Conservation (phyloP, 2,113 vertebrate species). For the Sisor rabdophorus region DNA sequence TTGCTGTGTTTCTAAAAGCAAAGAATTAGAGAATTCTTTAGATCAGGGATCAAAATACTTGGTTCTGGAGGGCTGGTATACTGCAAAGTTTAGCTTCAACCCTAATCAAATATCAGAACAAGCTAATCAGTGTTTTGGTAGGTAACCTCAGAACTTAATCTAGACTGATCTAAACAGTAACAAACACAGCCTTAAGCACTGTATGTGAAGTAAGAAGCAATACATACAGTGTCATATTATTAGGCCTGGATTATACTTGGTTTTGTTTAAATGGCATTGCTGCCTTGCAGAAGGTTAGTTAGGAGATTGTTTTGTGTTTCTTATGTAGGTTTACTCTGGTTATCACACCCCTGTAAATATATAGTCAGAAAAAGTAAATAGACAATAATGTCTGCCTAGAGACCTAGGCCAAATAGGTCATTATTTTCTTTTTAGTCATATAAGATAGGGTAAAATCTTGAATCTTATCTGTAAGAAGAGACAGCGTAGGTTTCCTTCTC, state of each 20-base stretch:
- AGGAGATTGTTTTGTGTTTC: neutral
- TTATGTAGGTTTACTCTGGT: neutral
- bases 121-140: no score
- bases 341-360: no score
- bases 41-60: no score
- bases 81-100: no score
- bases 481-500: neutral
- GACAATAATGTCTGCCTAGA: neutral
- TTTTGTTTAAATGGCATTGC: neutral
- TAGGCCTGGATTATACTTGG: neutral
- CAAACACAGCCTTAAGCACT: no score
- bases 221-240: neutral
- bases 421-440: neutral
- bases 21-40: neutral
- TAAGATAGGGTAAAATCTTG: neutral
- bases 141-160: no score
- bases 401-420: neutral
- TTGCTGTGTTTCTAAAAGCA: neutral
- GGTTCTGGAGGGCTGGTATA: no score
- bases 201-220: neutral
- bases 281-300: neutral
- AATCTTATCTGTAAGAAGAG: neutral
- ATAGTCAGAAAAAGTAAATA: neutral
- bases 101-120: no score
- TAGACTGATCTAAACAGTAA: no score